phyloP scores from a whole-genome alignment of 2,113 vertebrate genomes.

The Cyprinodon brontotheroides region DNA sequence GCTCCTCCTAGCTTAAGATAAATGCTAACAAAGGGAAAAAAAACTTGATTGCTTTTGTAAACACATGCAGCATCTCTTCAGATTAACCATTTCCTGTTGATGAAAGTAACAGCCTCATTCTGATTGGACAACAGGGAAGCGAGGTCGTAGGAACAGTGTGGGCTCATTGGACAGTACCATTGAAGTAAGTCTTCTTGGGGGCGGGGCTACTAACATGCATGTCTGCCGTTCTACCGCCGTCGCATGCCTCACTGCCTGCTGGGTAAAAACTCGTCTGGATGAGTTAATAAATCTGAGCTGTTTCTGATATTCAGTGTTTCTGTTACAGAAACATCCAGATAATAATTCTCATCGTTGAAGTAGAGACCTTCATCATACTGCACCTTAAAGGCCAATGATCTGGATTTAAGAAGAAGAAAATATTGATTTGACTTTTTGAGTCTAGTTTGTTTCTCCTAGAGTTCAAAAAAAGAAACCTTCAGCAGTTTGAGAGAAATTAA shows the following conservation, averaged over 20 bases:
- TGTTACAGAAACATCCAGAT: background rate
- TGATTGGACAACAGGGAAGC: conserved; percentile 87
- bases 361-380: background rate
- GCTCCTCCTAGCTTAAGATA: background rate
- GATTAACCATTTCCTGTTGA: background rate
- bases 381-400: background rate
- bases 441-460: no score
- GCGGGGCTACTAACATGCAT: conserved; percentile 17
- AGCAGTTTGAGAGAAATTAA: background rate
- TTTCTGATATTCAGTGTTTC: background rate
- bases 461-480: no score
- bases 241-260: conserved; percentile 17
- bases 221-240: background rate
- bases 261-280: background rate
- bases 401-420: no score
- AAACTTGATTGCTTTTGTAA: no score
- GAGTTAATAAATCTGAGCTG: background rate
- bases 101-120: conserved; percentile 42
- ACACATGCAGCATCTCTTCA: background rate
- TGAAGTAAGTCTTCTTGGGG: conserved; percentile 85
- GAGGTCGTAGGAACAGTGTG: conserved; percentile 93
- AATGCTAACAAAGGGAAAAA: no score
- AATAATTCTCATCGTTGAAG: background rate
- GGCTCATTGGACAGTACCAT: conserved; percentile 96
- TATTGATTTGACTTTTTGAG: no score